phyloP scores from a whole-genome alignment of 2,113 vertebrate species.

The Cinclus mexicanus region DNA sequence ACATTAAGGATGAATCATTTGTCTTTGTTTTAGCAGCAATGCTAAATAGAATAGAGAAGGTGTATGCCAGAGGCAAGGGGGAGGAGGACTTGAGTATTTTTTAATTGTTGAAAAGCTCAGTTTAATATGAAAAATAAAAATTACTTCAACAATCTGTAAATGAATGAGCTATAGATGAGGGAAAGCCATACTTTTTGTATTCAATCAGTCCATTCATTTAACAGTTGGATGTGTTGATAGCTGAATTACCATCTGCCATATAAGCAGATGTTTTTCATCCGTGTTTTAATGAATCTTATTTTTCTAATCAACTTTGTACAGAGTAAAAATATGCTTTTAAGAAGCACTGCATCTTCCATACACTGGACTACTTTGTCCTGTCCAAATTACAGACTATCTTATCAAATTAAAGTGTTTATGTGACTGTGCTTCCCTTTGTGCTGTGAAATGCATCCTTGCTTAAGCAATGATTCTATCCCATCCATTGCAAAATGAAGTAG shows the following conservation, averaged over 20 bases:
- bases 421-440: slow-evolving; percentile 2
- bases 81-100: background rate
- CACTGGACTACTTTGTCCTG: background rate
- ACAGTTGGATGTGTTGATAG: slow-evolving; percentile 35
- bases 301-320: slow-evolving; percentile 52
- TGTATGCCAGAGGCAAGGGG: background rate
- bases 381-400: slow-evolving; percentile 26
- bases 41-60: slow-evolving; percentile 44
- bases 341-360: background rate
- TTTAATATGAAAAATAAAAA: slow-evolving; percentile 25
- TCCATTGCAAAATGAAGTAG: background rate
- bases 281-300: slow-evolving; percentile 43
- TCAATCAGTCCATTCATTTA: slow-evolving; percentile 51
- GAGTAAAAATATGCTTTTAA: slow-evolving; percentile 33
- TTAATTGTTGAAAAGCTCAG: background rate
- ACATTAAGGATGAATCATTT: slow-evolving; percentile 41
- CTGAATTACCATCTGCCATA: slow-evolving; percentile 40
- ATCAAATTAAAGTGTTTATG: slow-evolving; percentile 45
- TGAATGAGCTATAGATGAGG: slow-evolving; percentile 12
- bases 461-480: background rate
- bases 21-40: slow-evolving; percentile 58
- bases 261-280: slow-evolving; percentile 46
- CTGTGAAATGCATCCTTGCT: background rate
- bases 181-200: slow-evolving; percentile 39
- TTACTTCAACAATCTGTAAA: slow-evolving; percentile 14